Conservation (phyloP, 2,113 vertebrate species). For the Gallinago paraguaiae region DNA sequence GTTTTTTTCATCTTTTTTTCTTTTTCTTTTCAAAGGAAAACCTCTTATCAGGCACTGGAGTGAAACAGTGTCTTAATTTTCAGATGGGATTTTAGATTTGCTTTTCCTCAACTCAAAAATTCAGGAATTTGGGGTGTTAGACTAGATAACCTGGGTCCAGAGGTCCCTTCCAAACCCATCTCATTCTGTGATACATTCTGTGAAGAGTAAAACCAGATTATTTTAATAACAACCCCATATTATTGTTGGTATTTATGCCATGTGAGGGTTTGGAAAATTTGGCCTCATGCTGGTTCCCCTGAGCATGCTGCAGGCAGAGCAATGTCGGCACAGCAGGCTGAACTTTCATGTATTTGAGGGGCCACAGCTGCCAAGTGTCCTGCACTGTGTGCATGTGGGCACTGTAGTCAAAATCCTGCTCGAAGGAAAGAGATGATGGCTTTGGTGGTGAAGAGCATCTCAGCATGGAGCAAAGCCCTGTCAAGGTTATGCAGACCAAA, state of each 20-base stretch:
- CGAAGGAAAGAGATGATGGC: not conserved
- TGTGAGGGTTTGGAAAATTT: not conserved
- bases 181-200: too few species aligned
- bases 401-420: not conserved
- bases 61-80: not conserved
- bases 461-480: not conserved
- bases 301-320: not conserved
- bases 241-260: not conserved
- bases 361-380: not conserved
- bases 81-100: not conserved
- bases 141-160: too few species aligned
- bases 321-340: not conserved
- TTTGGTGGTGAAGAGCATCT: not conserved
- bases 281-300: not conserved
- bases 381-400: fast-evolving
- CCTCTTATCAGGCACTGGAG: not conserved
- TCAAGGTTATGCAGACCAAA: not conserved
- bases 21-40: not conserved
- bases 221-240: not conserved
- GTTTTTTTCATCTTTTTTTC: not conserved
- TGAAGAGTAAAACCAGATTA: not conserved
- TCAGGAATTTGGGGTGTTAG: not conserved
- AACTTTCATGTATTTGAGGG: not conserved
- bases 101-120: not conserved
- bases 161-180: too few species aligned